Evolutionary conservation across 1,140 invertebrate species (phyloP).

Genomic region (Pseudomyrmex flavicornis): DNA sequence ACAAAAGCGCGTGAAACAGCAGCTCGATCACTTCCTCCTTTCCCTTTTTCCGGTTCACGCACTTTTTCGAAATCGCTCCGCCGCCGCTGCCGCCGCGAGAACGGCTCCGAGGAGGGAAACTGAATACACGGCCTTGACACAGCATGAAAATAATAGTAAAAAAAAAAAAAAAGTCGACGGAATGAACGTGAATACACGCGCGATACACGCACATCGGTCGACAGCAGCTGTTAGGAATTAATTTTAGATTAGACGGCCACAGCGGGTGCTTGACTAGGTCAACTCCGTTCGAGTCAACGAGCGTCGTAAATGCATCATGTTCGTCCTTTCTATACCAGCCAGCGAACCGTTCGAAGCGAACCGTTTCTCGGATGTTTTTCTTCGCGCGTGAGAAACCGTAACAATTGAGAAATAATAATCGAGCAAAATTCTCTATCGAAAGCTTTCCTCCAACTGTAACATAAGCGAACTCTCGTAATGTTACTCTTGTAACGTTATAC

Average conservation of each 20-base stretch:
- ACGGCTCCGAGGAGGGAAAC: slow-evolving; percentile 16
- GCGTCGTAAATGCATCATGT: slow-evolving; percentile 60
- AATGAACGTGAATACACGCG: slow-evolving; percentile 61
- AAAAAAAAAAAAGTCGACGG: slow-evolving; percentile 59
- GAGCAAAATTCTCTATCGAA: not conserved
- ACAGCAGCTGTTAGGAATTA: slow-evolving; percentile 83
- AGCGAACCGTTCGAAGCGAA: not conserved
- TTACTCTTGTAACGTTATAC: not conserved
- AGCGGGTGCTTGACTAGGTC: slow-evolving; percentile 79
- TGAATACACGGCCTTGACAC: slow-evolving; percentile 79
- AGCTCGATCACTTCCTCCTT: slow-evolving; percentile 36
- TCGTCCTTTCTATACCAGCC: slow-evolving; percentile 19
- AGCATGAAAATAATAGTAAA: slow-evolving; percentile 76
- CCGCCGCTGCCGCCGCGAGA: not conserved
- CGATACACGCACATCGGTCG: slow-evolving; percentile 69
- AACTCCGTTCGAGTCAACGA: slow-evolving; percentile 75
- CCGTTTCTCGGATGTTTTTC: not conserved
- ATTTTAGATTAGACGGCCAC: slow-evolving; percentile 84
- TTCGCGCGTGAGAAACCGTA: slow-evolving; percentile 9
- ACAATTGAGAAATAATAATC: not conserved
- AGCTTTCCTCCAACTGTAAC: not conserved
- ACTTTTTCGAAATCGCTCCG: slow-evolving; percentile 7
- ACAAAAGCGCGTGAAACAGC: too few relatives aligned
- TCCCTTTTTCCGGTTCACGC: slow-evolving; percentile 51
- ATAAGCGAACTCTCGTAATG: not conserved